A percentile compares a stretch with the other conserved stretches of the same genome.
Conservation (phyloP, 1,140 invertebrate genomes). For the Drosophila obscura region DNA sequence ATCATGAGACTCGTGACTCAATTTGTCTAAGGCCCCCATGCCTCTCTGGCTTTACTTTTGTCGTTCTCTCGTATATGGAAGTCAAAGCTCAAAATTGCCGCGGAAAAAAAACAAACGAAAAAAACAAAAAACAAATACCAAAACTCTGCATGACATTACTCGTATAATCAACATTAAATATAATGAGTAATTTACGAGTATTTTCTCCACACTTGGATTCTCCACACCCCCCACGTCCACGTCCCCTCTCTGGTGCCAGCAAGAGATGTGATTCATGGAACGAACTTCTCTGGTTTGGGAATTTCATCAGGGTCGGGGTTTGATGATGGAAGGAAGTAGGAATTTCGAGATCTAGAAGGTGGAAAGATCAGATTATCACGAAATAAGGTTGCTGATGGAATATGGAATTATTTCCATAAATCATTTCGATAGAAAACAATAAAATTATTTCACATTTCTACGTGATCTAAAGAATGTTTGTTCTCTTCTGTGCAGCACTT, state of each 20-base stretch:
- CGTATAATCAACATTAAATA: constrained; percentile 42
- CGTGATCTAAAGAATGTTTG: too few relatives aligned
- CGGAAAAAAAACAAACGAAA: too few relatives aligned
- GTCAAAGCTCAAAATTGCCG: constrained; percentile 10
- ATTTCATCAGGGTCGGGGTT: constrained; percentile 36
- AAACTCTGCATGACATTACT: constrained; percentile 23
- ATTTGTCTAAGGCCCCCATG: constrained; percentile 36
- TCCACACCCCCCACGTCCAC: too few relatives aligned
- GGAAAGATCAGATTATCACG: too few relatives aligned
- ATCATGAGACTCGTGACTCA: constrained; percentile 53
- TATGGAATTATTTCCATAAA: too few relatives aligned
- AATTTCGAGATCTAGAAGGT: neutral
- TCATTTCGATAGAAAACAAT: too few relatives aligned
- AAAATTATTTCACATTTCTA: too few relatives aligned
- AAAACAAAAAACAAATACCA: constrained; percentile 15
- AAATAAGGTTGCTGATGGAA: too few relatives aligned
- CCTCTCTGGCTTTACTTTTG: too few relatives aligned
- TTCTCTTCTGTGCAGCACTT: too few relatives aligned
- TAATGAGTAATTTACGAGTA: constrained; percentile 49
- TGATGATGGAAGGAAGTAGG: neutral
- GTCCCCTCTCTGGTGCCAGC: neutral
- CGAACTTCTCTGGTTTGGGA: constrained; percentile 28
- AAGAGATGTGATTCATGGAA: constrained; percentile 33
- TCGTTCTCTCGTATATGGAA: constrained; percentile 19
- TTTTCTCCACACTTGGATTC: constrained; percentile 29